A percentile compares a stretch with the other conserved stretches of the same genome.
Conservation (phyloP, 2,888 invertebrate genomes). For the Sinotaia quadrata region DNA sequence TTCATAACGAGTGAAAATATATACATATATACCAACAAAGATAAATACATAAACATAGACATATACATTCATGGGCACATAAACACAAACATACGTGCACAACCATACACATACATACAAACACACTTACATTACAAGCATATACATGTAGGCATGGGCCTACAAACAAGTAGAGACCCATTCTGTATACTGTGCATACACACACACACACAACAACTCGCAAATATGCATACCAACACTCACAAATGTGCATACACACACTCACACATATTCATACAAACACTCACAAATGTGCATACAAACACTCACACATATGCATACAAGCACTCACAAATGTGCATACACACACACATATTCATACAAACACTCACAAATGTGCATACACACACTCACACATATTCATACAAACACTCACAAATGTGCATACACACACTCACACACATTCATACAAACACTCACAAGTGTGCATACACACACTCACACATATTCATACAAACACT, state of each 20-base stretch:
- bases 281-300: background rate
- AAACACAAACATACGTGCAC: background rate
- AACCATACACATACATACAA: background rate
- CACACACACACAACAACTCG: background rate
- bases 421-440: background rate
- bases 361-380: too few species aligned
- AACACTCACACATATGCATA: background rate
- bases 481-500: background rate
- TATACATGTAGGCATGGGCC: background rate
- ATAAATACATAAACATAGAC: background rate
- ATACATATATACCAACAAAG: background rate
- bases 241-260: background rate
- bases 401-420: background rate
- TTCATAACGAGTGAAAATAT: too few species aligned
- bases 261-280: background rate
- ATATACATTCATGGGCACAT: background rate
- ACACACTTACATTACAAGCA: background rate
- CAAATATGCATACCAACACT: background rate
- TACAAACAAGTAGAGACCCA: too few species aligned
- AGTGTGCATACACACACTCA: conserved; percentile 5
- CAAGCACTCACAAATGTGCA: background rate
- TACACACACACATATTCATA: background rate
- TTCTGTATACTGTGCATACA: background rate
- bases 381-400: background rate
- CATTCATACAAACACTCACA: background rate